A percentile compares a stretch with the other conserved stretches of the same genome.
These are phyloP conservation scores for Pheosia gnoma DNA, from an alignment of 2,888 invertebrate genomes.

Conservation along the genomic window DNA sequence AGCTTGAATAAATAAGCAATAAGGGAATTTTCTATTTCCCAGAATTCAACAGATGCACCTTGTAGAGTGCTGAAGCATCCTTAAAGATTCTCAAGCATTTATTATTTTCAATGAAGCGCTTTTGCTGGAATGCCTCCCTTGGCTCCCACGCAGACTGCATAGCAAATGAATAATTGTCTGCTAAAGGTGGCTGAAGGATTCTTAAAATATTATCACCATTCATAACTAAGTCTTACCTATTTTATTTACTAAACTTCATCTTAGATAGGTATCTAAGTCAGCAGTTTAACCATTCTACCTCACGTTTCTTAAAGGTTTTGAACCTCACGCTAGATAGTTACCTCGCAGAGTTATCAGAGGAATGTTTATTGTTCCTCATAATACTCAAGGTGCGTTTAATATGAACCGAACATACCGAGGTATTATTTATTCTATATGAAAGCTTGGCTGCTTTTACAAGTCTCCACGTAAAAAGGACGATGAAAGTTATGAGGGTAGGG, in stretches of 20 bases:
- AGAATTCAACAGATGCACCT: too few relatives aligned
- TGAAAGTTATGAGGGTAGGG: constrained; percentile 80
- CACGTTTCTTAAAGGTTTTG: background rate
- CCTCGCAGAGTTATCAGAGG: background rate
- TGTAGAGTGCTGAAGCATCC: background rate
- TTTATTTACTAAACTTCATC: background rate
- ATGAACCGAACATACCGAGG: constrained; percentile 54
- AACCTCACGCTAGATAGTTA: background rate
- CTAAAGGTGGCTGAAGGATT: background rate
- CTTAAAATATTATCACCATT: background rate
- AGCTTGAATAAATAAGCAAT: background rate
- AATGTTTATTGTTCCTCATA: constrained; percentile 1
- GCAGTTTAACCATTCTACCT: background rate
- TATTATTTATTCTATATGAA: constrained; percentile 66
- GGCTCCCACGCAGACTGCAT: constrained; percentile 1
- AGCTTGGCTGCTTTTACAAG: constrained; percentile 74
- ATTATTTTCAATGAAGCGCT: constrained; percentile 2
- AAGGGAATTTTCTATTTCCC: too few relatives aligned
- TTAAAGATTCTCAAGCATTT: constrained; percentile 1
- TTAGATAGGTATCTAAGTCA: background rate
- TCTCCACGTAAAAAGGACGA: constrained; percentile 76
- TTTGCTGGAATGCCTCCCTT: constrained; percentile 1
- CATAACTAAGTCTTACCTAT: background rate
- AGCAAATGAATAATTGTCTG: background rate
- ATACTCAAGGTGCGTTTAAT: constrained; percentile 45